These are phyloP conservation scores for Columba guinea DNA, from an alignment of 2,797 vertebrate genomes.

Conservation along the genomic window DNA sequence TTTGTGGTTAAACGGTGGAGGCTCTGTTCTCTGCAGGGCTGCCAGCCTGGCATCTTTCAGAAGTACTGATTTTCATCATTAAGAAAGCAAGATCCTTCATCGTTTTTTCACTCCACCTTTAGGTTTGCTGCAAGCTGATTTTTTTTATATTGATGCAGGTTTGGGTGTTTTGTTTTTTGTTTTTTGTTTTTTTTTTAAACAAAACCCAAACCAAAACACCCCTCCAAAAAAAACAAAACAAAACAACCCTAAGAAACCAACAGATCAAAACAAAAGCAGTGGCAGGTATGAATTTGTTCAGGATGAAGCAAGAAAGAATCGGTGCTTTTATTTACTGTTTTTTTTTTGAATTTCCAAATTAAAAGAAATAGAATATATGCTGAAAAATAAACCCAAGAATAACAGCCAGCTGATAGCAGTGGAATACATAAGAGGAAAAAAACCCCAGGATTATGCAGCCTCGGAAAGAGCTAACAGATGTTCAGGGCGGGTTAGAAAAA, in stretches of 20 bases:
- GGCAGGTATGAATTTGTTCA: not conserved
- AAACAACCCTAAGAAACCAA: not conserved
- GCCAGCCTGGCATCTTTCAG: constrained; percentile 27
- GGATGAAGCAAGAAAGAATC: not conserved
- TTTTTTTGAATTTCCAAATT: not conserved
- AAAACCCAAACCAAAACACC: too few relatives aligned
- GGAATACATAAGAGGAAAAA: constrained; percentile 42
- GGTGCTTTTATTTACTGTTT: not conserved
- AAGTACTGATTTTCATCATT: constrained; percentile 57
- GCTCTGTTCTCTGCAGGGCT: constrained; percentile 30
- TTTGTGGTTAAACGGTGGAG: constrained; percentile 58
- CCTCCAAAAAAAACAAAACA: too few relatives aligned
- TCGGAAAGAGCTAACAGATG: constrained; percentile 69
- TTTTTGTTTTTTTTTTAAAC: too few relatives aligned
- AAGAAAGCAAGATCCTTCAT: constrained; percentile 33
- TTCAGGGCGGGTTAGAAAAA: constrained; percentile 73
- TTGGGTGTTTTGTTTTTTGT: too few relatives aligned
- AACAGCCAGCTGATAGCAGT: constrained; percentile 52
- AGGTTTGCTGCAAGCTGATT: not conserved
- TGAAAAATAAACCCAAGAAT: constrained; percentile 30
- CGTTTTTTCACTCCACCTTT: constrained; percentile 7
- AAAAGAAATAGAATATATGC: not conserved
- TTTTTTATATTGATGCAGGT: not conserved
- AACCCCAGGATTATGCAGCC: constrained; percentile 55
- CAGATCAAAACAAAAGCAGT: constrained; percentile 5